Base-by-base conservation (phyloP, 2,113 vertebrate species). In the Hirundichthys speculiger region DNA sequence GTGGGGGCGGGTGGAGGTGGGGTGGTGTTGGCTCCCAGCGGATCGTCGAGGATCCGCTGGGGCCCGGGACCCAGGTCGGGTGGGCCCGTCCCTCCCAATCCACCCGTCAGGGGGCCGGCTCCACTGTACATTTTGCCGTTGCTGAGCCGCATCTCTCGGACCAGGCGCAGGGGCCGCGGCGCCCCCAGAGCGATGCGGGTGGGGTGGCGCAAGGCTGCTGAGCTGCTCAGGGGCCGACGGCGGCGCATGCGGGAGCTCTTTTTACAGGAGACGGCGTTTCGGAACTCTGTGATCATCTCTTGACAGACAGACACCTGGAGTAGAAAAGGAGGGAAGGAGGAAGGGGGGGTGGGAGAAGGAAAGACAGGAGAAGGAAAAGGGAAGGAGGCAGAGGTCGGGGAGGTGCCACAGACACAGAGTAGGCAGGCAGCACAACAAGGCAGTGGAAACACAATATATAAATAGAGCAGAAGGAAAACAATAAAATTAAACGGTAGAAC, bases 221-320 rank as follows among this genome's bases (percentile, higher is more conserved):
- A 87, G 87, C 81, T 91, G 77, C 64, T 91, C 75, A 80, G 90
- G 20, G 94, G 93, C n/a, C 95, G 93, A 7, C 95, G 93, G 9
- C 94, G 92, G 42, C 95, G 94, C 59, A 94, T 92, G 12, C 94
- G 94, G 11, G 95, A 95, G 41, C 91, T 95, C 91, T 96, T 96
- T 86, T 95, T 95, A 88, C 96, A 97, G 34, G 95, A 96, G 69
- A 96, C 93, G 6, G 94, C 95, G 67, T 96, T 95, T 78, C 94
- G 90, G 53, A 97, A 94, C 84, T 97, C 96, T 24, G 93, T 95
- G 85, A 97, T 87, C 96, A 97, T 97, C 91, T 97, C 95, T 90
- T 95, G 95, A 91, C 96, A 96, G 65, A 97, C 94, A 25, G 95
- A 97, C 78, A 96, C 94, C 95, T 97, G 70, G 4, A 82, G 27